Evolutionary conservation across 2,888 invertebrate species (phyloP).

Genomic region (Xestobium rufovillosum): DNA sequence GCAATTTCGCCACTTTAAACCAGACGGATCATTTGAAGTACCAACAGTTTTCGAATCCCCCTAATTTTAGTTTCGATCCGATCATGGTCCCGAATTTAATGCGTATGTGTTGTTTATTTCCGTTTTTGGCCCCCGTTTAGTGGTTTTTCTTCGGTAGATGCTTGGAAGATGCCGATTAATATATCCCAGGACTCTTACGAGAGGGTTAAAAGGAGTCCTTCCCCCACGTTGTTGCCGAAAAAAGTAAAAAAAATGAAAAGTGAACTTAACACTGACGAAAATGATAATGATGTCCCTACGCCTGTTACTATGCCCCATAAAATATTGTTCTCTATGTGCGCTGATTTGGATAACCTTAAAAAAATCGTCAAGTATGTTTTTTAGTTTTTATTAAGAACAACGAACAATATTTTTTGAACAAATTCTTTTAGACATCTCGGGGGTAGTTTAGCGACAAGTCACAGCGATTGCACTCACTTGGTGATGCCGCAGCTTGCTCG

Average conservation of each 20-base stretch:
- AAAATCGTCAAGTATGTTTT: conserved; percentile 45
- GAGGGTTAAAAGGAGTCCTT: conserved; percentile 66
- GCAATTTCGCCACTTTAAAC: conserved; percentile 73
- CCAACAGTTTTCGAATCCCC: conserved; percentile 73
- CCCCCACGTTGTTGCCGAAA: conserved; percentile 45
- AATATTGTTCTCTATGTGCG: conserved; percentile 51
- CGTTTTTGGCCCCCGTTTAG: conserved; percentile 7
- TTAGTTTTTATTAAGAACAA: neutral
- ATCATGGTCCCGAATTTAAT: conserved; percentile 79
- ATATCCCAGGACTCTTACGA: conserved; percentile 83
- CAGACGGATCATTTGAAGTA: conserved; percentile 79
- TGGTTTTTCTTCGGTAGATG: conserved; percentile 49
- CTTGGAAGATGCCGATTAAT: conserved; percentile 91
- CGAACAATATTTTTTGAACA: conserved; percentile 27
- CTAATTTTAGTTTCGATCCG: conserved; percentile 76
- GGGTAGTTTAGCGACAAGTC: conserved; percentile 68
- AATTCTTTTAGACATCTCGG: conserved; percentile 62
- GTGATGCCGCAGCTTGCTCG: conserved; percentile 74
- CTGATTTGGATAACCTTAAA: conserved; percentile 38
- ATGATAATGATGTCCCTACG: conserved; percentile 27
- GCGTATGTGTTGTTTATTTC: conserved; percentile 55
- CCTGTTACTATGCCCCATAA: conserved; percentile 39
- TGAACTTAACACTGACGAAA: conserved; percentile 43
- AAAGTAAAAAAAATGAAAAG: conserved; percentile 51
- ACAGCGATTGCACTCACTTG: conserved; percentile 80